These are phyloP conservation scores for Agelas oroides DNA, from an alignment of 37 sponge, comb jelly and placozoan species.

Conservation along the genomic window DNA sequence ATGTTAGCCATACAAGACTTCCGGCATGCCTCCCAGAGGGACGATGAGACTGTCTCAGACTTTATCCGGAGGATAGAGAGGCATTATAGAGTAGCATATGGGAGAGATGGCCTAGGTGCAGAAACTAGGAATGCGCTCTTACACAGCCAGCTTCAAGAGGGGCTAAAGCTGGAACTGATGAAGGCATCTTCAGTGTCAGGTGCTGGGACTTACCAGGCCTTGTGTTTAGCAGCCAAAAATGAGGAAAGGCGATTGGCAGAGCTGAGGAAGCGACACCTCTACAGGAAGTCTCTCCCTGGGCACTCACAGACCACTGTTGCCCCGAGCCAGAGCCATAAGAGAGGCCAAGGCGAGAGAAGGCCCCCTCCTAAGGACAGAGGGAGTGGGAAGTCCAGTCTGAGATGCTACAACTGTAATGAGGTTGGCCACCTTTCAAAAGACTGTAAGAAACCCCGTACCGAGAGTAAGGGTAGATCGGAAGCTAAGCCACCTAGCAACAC, in stretches of 20 bases:
- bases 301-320: no score
- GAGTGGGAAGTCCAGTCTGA: no score
- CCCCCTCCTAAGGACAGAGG: no score
- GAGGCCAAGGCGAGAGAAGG: no score
- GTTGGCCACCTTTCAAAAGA: background rate
- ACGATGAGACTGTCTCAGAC: conserved; percentile 39
- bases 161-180: conserved; percentile 1
- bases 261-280: conserved; percentile 7
- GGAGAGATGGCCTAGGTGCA: background rate
- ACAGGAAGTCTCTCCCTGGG: background rate
- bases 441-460: background rate
- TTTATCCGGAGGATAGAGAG: conserved; percentile 24
- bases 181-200: background rate
- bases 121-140: background rate
- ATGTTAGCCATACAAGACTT: conserved; percentile 54
- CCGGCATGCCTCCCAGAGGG: conserved; percentile 27
- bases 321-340: no score
- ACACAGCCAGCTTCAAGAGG: conserved; percentile 19
- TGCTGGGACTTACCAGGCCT: background rate
- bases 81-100: no score
- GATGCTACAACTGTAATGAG: background rate
- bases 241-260: conserved; percentile 16
- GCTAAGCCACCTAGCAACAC: no score
- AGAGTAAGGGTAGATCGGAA: background rate
- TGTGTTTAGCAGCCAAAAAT: conserved; percentile 6